phyloP scores from a whole-genome alignment of 64 coral and sea anemone species.

The Stichodactyla mertensii region DNA sequence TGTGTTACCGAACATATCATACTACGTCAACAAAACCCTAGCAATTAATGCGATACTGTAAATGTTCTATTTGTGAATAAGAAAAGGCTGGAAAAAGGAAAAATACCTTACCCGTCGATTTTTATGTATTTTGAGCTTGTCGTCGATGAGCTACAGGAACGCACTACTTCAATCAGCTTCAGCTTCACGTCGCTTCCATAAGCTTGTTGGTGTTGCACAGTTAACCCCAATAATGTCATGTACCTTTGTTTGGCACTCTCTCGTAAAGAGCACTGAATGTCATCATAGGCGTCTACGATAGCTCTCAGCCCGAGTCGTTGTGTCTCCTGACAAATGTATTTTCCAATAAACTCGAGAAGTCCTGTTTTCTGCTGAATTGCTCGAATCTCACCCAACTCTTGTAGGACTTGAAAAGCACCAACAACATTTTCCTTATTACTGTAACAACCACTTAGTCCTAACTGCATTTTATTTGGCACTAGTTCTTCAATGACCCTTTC shows the following conservation, averaged over 20 bases:
- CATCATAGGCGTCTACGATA: constrained; percentile 16
- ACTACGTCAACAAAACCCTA: too few species aligned
- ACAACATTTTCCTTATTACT: not conserved
- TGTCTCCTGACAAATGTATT: not conserved
- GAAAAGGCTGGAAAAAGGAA: too few species aligned
- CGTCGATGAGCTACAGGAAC: not conserved
- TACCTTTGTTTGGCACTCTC: not conserved
- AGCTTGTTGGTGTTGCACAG: not conserved
- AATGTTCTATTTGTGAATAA: too few species aligned
- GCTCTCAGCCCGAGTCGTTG: not conserved
- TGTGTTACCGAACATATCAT: too few species aligned
- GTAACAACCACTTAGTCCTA: not conserved
- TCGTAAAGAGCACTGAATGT: not conserved
- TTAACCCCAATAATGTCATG: not conserved
- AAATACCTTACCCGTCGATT: not conserved
- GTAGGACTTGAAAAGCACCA: not conserved
- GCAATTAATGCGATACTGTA: too few species aligned
- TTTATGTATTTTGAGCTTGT: too few species aligned
- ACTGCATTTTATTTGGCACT: not conserved
- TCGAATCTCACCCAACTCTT: not conserved
- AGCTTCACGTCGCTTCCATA: not conserved
- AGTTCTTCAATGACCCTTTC: not conserved
- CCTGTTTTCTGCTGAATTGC: not conserved
- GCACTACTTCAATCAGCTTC: not conserved
- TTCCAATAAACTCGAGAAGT: not conserved